Percentiles rank a stretch among this genome's conserved stretches.
Conservation (phyloP, 2,797 vertebrate species). For the Clarias fuscus region DNA sequence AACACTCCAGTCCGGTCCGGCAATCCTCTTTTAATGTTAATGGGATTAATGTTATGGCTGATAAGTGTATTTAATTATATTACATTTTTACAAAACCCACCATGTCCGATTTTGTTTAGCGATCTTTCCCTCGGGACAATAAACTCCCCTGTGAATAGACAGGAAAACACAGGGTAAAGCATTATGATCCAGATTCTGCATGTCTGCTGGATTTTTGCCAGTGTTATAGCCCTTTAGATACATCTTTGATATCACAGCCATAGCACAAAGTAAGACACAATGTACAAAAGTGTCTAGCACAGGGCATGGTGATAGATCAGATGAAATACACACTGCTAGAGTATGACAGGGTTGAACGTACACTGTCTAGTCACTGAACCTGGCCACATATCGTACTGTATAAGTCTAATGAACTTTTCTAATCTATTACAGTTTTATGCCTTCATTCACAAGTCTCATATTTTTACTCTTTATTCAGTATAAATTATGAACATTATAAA, state of each 20-base stretch:
- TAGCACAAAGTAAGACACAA: not conserved
- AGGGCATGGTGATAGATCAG: not conserved
- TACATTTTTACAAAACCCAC: slow-evolving; percentile 68
- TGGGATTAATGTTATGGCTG: too few relatives aligned
- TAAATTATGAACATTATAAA: not conserved
- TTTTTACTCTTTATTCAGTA: not conserved
- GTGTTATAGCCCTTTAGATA: not conserved
- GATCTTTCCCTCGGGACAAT: slow-evolving; percentile 81
- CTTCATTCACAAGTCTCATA: not conserved
- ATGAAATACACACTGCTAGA: not conserved
- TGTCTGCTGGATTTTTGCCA: not conserved
- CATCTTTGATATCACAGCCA: not conserved
- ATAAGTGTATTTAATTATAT: not conserved
- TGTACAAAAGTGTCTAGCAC: not conserved
- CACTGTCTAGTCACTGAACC: too few relatives aligned
- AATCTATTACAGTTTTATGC: too few relatives aligned
- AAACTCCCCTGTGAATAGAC: slow-evolving; percentile 79
- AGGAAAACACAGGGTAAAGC: not conserved
- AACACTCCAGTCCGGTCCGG: too few relatives aligned
- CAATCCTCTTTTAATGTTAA: too few relatives aligned
- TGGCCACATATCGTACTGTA: too few relatives aligned
- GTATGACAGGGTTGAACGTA: not conserved
- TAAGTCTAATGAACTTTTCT: too few relatives aligned
- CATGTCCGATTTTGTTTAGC: slow-evolving; percentile 93
- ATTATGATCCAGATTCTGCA: not conserved